Evolutionary conservation across 2,113 vertebrate genomes (phyloP).

Genomic region (Caloenas nicobarica): DNA sequence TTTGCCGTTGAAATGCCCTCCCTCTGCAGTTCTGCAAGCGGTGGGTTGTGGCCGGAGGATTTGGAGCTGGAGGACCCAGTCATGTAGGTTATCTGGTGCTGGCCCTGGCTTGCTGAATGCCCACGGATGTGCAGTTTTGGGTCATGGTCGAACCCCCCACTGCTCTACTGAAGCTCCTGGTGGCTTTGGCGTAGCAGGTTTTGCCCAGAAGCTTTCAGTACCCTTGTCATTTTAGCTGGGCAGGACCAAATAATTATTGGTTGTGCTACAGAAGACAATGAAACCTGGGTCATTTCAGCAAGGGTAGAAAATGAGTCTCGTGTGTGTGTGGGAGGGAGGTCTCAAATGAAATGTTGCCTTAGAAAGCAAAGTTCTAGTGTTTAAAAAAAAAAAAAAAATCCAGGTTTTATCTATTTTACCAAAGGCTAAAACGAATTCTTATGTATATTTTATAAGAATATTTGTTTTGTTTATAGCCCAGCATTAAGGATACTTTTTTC

Average conservation of each 20-base stretch:
- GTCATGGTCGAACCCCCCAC: not conserved
- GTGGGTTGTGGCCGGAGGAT: not conserved
- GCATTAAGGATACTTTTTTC: slow-evolving; percentile 8
- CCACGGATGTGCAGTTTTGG: accelerated
- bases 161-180: accelerated
- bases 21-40: not conserved
- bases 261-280: not conserved
- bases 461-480: slow-evolving; percentile 66
- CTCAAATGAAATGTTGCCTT: not conserved
- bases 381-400: not conserved
- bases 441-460: slow-evolving; percentile 74
- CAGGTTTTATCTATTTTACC: slow-evolving; percentile 55
- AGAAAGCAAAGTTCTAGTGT: not conserved
- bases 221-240: not conserved
- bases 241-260: not conserved
- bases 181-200: not conserved
- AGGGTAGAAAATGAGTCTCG: not conserved
- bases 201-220: not conserved
- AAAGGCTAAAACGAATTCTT: slow-evolving; percentile 55
- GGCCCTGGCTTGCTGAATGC: not conserved
- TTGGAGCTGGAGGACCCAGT: not conserved
- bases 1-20: not conserved
- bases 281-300: not conserved
- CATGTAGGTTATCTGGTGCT: not conserved
- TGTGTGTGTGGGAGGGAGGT: accelerated